Base-by-base conservation (phyloP, 2,113 vertebrate genomes). In the Dendrocopos noguchii region DNA sequence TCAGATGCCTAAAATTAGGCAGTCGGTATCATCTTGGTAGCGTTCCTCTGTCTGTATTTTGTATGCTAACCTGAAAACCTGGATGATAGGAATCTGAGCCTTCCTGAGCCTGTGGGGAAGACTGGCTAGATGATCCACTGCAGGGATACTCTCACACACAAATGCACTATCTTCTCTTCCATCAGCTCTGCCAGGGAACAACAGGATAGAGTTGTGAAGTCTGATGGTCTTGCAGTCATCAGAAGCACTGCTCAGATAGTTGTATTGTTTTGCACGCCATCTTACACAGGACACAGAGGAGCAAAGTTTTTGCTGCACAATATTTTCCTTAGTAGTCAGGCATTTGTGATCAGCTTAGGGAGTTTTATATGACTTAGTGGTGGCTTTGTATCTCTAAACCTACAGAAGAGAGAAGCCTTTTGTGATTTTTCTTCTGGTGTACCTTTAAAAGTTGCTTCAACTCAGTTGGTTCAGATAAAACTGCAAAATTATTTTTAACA, bases 1-100 rank as follows among this genome's bases (percentile, higher is more conserved):
- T 94, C 80, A 94, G 61, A 65, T 93, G 77, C 31, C 88, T 91
- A 60, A 88, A 90, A 93, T 88, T 12, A 96, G 87, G 34, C 74
- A 61, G 82, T 74, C 82, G 93, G 20, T 25, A 18, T 80, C 67
- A 33, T 73, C 53, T 81, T 60, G 60, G 80, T 81, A 66, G 72
- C 57, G 28, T 61, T 81, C 33, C 15, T 74, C 52, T 66, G 63
- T 96, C 91, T 85, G 52, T 84, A 67, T 87, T 91, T 93, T 93
- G 72, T 90, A 64, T 72, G 44, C 65, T 70, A 93, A 72, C 81
- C 77, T 91, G 92, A 88, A 94, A 95, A 88, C 88, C 85, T 86
- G 90, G 60, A 19, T 90, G 65, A 67, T 91, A 88, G n/a, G 44
- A 75, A 86, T 75, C 80, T 88, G 53, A 78, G 60, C 61, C 8